These are phyloP conservation scores for Lateolabrax maculatus DNA, from an alignment of 2,797 vertebrate species.

Conservation along the genomic window DNA sequence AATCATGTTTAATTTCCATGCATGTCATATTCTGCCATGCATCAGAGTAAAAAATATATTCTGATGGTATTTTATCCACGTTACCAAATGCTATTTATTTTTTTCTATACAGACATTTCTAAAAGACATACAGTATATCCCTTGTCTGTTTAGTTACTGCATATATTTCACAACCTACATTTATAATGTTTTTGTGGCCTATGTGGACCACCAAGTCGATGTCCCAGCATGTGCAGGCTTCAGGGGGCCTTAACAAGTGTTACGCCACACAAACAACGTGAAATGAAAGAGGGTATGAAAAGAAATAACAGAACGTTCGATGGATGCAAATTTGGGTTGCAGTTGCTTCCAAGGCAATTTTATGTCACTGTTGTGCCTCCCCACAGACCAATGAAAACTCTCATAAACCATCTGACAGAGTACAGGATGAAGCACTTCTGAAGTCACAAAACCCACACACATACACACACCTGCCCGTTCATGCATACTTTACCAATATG, in stretches of 20 bases:
- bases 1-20: not conserved
- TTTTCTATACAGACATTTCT: too few species aligned
- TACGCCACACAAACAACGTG: not conserved
- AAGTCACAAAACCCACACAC: slow-evolving; percentile 11
- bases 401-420: slow-evolving; percentile 29
- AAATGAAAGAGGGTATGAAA: slow-evolving; percentile 1
- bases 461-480: slow-evolving; percentile 4
- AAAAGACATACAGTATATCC: too few species aligned
- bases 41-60: not conserved
- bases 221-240: not conserved
- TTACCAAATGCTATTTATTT: too few species aligned
- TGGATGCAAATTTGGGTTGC: not conserved
- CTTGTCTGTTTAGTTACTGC: too few species aligned
- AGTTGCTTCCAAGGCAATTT: slow-evolving; percentile 28
- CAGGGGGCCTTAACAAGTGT: not conserved
- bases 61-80: not conserved
- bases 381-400: slow-evolving; percentile 33
- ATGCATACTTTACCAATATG: slow-evolving; percentile 54
- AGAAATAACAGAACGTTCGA: not conserved
- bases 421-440: slow-evolving; percentile 17
- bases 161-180: too few species aligned
- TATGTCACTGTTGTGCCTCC: too few species aligned
- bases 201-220: not conserved
- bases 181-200: too few species aligned
- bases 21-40: too few species aligned